Base-by-base conservation (phyloP, 2,113 vertebrate species). In the Corynorhinus townsendii region DNA sequence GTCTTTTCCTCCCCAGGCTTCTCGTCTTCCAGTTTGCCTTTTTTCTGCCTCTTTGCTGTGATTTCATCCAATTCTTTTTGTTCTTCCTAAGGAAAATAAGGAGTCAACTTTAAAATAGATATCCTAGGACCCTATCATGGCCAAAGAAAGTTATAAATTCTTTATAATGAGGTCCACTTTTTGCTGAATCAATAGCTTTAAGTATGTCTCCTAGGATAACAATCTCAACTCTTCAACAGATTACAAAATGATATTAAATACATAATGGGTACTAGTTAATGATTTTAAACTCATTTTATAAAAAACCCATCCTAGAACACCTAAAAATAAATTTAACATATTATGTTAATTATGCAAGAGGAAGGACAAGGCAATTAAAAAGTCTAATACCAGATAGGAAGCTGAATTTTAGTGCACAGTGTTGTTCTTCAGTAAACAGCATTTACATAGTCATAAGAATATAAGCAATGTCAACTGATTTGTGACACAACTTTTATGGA, bases 61-160 rank as follows among this genome's bases (percentile, higher is more conserved):
- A 99, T 99, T 98, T 99, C 99, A 98, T 99, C 99, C 95, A 99
- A 97, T 95, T 99, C 99, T 89, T 99, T 99, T 98, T 99, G 98
- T 96, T 99, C 99, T 80, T 99, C 99, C 99, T 99, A 93, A 91
- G 94, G 95, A 97, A 97, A 95, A 56, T 84, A 96, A 96, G 79
- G 43, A 89, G 0, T 17, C 68, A 96, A 95, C 35, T 84, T 93
- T 89, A 38, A 40, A 96, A 83, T 59, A 45, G 87, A 86, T 68
- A 43, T 35, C 72, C 54, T 66, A 89, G 75, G 91, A 85, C 33
- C 11, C 64, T 15, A 52, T 71, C 40, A 11, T 71, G 24, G 54
- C 35, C 76, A 82, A 56, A 71, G 30, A 17, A 81, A n/a, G 28
- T 30, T 59, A 38, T 35, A 93, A 56, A 89, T 62, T 76, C 49